Evolutionary conservation across 2,113 vertebrate species (phyloP).

Genomic region (Scopus umbretta): DNA sequence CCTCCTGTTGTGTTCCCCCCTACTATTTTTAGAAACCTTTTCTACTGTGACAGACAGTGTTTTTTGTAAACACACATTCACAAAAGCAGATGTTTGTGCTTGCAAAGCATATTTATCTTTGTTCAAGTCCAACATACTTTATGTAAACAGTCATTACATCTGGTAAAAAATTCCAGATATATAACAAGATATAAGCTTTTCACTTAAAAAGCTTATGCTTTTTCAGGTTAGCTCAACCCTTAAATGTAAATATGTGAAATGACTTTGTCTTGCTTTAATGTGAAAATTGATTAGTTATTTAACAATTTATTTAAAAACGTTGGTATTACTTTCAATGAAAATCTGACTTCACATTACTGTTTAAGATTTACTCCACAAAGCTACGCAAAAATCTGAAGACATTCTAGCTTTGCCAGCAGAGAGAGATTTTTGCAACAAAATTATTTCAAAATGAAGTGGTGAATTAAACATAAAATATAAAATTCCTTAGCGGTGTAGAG

Average conservation of each 20-base stretch:
- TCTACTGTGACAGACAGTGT: slow-evolving; percentile 35
- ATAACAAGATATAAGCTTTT: slow-evolving; percentile 37
- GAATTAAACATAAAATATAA: neutral
- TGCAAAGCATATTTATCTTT: slow-evolving; percentile 40
- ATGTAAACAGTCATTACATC: neutral
- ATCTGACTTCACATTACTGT: neutral
- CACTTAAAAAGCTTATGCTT: slow-evolving; percentile 38
- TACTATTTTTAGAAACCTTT: slow-evolving; percentile 7
- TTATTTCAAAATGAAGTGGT: slow-evolving; percentile 38
- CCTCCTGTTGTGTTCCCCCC: neutral
- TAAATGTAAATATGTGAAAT: slow-evolving; percentile 70
- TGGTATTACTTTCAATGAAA: slow-evolving; percentile 37
- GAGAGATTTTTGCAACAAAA: slow-evolving; percentile 50
- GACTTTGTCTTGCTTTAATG: slow-evolving; percentile 65
- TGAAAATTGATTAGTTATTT: slow-evolving; percentile 62
- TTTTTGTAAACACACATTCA: slow-evolving; percentile 35
- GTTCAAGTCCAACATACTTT: neutral
- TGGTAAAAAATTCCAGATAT: slow-evolving; percentile 32
- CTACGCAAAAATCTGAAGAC: slow-evolving; percentile 40
- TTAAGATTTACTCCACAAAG: slow-evolving; percentile 53
- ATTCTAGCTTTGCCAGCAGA: slow-evolving; percentile 59
- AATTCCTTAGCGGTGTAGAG: neutral
- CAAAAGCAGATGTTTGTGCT: slow-evolving; percentile 22
- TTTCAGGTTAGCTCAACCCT: slow-evolving; percentile 20
- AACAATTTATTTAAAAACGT: slow-evolving; percentile 71